Conservation (phyloP, 2,797 vertebrate species). For the Trematomus bernacchii region DNA sequence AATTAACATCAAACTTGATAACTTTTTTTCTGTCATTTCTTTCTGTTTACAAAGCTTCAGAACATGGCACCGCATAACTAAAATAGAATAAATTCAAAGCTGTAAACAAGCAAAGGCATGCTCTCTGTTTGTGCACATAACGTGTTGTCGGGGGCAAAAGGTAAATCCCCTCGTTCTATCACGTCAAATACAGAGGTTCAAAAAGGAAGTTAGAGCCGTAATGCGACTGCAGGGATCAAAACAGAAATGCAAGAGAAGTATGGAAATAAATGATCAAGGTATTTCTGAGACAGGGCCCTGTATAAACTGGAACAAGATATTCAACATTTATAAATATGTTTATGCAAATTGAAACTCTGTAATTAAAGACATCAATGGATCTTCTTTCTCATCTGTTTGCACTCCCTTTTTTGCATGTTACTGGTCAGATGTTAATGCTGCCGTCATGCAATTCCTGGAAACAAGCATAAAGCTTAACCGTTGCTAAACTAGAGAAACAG, state of each 20-base stretch:
- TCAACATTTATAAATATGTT: slow-evolving; percentile 22
- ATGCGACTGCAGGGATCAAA: slow-evolving; percentile 34
- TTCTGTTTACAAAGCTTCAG: slow-evolving; percentile 58
- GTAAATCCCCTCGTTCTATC: slow-evolving; percentile 31
- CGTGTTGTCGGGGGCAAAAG: slow-evolving; percentile 46
- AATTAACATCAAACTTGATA: slow-evolving; percentile 15
- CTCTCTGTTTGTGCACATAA: slow-evolving; percentile 37
- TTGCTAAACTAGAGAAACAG: slow-evolving; percentile 37
- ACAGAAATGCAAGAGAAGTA: not conserved
- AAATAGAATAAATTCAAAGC: slow-evolving; percentile 67
- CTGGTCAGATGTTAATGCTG: slow-evolving; percentile 43
- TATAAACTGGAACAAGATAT: slow-evolving; percentile 36
- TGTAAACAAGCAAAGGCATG: slow-evolving; percentile 59
- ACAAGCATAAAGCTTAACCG: slow-evolving; percentile 13
- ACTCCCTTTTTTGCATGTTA: slow-evolving; percentile 58
- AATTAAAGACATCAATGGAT: slow-evolving; percentile 2
- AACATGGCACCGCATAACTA: slow-evolving; percentile 54
- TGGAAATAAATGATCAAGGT: slow-evolving; percentile 22
- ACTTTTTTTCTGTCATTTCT: slow-evolving; percentile 61
- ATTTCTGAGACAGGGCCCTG: slow-evolving; percentile 1
- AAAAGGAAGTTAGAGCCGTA: slow-evolving; percentile 28
- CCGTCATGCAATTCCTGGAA: slow-evolving; percentile 40
- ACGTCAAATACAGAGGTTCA: slow-evolving; percentile 30
- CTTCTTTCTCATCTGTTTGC: slow-evolving; percentile 44
- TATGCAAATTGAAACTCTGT: slow-evolving; percentile 5